A percentile compares a stretch with the other conserved stretches of the same genome.
These are phyloP conservation scores for Halcyon chelicuti DNA, from an alignment of 2,797 vertebrate genomes.

Conservation along the genomic window DNA sequence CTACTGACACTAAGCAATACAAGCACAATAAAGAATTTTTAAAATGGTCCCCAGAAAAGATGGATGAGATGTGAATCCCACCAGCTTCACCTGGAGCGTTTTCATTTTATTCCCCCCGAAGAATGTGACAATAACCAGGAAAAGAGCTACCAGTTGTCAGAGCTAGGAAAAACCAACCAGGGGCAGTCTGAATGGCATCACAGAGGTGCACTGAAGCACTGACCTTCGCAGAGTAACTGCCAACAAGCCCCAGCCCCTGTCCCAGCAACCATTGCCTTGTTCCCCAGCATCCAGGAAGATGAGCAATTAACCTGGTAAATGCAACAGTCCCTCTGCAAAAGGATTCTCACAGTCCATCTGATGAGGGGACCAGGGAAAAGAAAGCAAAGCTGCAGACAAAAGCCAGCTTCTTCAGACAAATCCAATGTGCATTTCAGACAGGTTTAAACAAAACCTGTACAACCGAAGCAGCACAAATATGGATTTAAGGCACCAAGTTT, in stretches of 20 bases:
- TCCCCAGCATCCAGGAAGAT: not conserved
- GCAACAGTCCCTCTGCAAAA: not conserved
- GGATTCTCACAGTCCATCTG: not conserved
- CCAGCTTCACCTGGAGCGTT: not conserved
- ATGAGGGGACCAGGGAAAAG: not conserved
- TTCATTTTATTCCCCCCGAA: not conserved
- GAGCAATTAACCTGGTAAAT: not conserved
- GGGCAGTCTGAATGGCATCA: not conserved
- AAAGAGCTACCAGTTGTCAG: not conserved
- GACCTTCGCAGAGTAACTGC: not conserved
- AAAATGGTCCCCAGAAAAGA: not conserved
- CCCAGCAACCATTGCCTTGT: not conserved
- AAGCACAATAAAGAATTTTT: not conserved
- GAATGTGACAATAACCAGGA: not conserved
- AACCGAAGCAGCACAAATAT: not conserved
- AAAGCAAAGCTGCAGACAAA: not conserved
- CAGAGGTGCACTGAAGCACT: not conserved
- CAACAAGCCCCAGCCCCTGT: not conserved
- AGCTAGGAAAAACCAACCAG: not conserved
- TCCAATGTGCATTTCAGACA: not conserved
- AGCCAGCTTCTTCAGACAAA: not conserved
- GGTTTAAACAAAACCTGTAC: not conserved
- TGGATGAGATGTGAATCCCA: not conserved
- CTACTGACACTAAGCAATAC: not conserved
- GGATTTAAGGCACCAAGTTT: not conserved